Evolutionary conservation across 2,113 vertebrate genomes (phyloP), one percentile per base, ranked within the genome.

Genomic region (Cygnus atratus): DNA sequence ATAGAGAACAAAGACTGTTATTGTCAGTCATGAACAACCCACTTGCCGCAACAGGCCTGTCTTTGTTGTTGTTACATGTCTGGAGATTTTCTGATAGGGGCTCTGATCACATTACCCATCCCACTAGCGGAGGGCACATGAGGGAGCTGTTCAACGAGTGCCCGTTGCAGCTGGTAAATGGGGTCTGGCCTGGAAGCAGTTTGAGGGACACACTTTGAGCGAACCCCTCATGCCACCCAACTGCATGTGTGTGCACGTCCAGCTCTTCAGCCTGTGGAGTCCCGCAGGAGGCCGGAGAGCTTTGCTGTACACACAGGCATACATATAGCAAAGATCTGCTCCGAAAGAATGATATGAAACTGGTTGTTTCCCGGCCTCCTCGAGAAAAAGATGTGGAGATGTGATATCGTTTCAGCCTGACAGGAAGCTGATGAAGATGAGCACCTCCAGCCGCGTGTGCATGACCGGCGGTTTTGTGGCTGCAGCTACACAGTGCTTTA

Each of bases 81-180:
- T 76, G 75, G 50, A 88, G 63, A 63, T 90, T 58, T 88, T 35
- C 59, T 66, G 72, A 70, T 66, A 50, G 0, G 2, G 37, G 58
- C 44, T 4, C 0, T 3, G 72, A 80, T 73, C 48, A 9, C 63
- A 13, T 58, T 73, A 48, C 54, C 25, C 21, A 33, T 3, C 3
- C 13, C 2, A 3, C 8, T 11, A 76, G 58, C 1, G 2, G 35
- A 24, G 65, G n/a, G 48, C 33, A 48, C 0, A 0, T 0, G 0
- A 80, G 13, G 58, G 24, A 85, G 29, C 33, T 24, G 35, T 13
- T 86, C 44, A 46, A 39, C 0, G 0, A 55, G 52, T 0, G 0
- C 10, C 33, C 2, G 2, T 7, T 50, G 67, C 68, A 61, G 20
- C 29, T 14, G 55, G 50, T 11, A 29, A 35, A 25, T 0, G 0